These are phyloP conservation scores for Lagodon rhomboides DNA, from an alignment of 2,797 vertebrate species.

Conservation along the genomic window DNA sequence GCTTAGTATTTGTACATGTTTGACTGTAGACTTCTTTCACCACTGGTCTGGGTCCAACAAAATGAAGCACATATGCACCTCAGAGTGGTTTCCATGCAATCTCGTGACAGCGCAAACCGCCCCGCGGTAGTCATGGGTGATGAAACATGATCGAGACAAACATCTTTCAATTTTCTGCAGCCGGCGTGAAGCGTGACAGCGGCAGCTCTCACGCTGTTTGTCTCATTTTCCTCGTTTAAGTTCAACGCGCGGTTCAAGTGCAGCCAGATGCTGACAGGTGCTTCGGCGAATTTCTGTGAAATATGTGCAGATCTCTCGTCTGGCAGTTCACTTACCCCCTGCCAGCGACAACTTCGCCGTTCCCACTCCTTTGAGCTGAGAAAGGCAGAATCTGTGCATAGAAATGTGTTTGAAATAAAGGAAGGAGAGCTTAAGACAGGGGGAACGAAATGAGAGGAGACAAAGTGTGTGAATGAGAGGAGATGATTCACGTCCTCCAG, in stretches of 20 bases:
- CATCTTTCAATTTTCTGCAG: conserved; percentile 26
- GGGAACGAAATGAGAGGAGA: conserved; percentile 47
- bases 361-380: conserved; percentile 38
- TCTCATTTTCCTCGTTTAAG: conserved; percentile 21
- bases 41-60: neutral
- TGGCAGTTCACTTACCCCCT: neutral
- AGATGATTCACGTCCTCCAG: conserved; percentile 61
- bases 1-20: neutral
- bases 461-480: conserved; percentile 50
- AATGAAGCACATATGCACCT: neutral
- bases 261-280: conserved; percentile 61
- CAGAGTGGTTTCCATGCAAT: conserved; percentile 4
- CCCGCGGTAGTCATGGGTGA: neutral
- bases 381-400: conserved; percentile 26
- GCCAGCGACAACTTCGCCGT: conserved; percentile 24
- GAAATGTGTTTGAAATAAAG: conserved; percentile 50
- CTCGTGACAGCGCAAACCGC: conserved; percentile 3
- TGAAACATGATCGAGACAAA: conserved; percentile 35
- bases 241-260: conserved; percentile 36
- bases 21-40: neutral
- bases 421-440: conserved; percentile 24
- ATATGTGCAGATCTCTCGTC: conserved; percentile 22
- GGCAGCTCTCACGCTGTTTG: conserved; percentile 21
- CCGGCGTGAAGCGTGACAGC: conserved; percentile 20
- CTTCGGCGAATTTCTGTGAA: conserved; percentile 35